Evolutionary conservation across 2,797 vertebrate species (phyloP).

Genomic region (Xenopus petersii): DNA sequence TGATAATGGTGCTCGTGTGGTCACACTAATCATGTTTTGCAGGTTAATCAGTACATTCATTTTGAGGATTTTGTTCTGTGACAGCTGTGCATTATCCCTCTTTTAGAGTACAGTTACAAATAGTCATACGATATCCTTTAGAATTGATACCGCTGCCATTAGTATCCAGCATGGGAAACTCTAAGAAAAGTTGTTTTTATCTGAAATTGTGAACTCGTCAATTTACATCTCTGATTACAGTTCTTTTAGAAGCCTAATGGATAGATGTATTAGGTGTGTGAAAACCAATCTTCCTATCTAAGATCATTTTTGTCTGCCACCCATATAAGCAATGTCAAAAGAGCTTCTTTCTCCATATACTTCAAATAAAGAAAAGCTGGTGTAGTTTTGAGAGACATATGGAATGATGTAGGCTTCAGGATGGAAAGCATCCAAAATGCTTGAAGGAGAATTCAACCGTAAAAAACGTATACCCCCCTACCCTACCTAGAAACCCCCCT

Average conservation of each 20-base stretch:
- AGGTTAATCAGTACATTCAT: constrained; percentile 13
- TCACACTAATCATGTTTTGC: constrained; percentile 20
- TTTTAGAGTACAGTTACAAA: constrained; percentile 35
- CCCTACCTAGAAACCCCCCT: no score
- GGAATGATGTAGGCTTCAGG: no score
- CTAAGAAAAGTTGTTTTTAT: constrained; percentile 22
- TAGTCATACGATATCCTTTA: constrained; percentile 39
- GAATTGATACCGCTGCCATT: constrained; percentile 23
- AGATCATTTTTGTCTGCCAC: background rate
- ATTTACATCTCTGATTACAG: constrained; percentile 26
- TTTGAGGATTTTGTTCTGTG: constrained; percentile 15
- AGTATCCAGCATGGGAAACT: constrained; percentile 29
- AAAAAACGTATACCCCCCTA: no score
- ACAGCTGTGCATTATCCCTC: constrained; percentile 39
- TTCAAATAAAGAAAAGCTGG: background rate
- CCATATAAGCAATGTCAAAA: background rate
- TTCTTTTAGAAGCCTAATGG: constrained; percentile 35
- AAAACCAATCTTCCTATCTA: constrained; percentile 14
- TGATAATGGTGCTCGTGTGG: constrained; percentile 13
- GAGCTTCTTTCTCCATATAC: background rate
- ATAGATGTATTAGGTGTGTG: constrained; percentile 34
- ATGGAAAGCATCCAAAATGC: no score
- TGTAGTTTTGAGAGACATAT: background rate
- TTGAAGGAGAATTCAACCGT: no score
- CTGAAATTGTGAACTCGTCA: constrained; percentile 18